Conservation (phyloP, 2,797 vertebrate genomes). For the Poeciliopsis paucimaculata region DNA sequence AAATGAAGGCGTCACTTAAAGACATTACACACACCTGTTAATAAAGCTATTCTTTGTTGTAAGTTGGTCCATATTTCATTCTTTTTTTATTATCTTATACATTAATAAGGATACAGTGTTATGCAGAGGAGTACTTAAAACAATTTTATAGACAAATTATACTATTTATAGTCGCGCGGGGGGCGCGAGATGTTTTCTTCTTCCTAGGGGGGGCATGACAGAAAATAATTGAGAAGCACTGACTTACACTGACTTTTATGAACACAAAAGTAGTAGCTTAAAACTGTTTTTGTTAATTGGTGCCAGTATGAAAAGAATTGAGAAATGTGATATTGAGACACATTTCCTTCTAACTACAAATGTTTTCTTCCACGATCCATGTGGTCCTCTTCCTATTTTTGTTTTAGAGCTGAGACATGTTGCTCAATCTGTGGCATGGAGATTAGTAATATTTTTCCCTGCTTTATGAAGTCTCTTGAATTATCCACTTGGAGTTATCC, state of each 20-base stretch:
- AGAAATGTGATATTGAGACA: background rate
- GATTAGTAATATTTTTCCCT: background rate
- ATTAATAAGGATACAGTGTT: too few relatives aligned
- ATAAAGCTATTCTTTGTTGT: too few relatives aligned
- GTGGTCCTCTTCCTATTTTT: constrained; percentile 28
- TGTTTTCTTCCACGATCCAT: constrained; percentile 25
- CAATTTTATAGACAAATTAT: too few relatives aligned
- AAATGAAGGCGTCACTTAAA: too few relatives aligned
- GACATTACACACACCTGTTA: too few relatives aligned
- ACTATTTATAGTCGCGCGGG: too few relatives aligned
- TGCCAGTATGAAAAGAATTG: background rate
- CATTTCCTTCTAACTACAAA: background rate
- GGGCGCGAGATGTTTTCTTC: too few relatives aligned
- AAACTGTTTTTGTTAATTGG: background rate
- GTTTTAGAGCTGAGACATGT: constrained; percentile 11
- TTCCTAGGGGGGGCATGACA: too few relatives aligned
- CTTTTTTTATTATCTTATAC: too few relatives aligned
- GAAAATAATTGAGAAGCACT: too few relatives aligned
- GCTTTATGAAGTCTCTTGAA: constrained; percentile 45
- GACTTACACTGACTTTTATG: background rate
- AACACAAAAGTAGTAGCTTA: background rate
- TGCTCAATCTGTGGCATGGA: background rate
- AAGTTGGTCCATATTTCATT: too few relatives aligned
- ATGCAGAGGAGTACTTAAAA: too few relatives aligned
- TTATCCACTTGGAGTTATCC: constrained; percentile 50